Base-by-base conservation (phyloP, 2,888 invertebrate species). In the Diarsia mendica region DNA sequence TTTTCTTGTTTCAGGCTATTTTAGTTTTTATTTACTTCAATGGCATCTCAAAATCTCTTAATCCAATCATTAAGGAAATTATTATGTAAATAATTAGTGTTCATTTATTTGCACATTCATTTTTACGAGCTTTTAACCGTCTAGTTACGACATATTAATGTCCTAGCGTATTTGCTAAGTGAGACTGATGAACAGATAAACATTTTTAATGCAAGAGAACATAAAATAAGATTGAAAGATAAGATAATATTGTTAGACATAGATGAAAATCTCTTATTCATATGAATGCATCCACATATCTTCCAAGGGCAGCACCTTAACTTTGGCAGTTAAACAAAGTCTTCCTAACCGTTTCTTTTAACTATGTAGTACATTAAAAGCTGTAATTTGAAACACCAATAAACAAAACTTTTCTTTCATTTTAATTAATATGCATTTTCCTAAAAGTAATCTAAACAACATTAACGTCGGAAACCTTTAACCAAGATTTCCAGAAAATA, bases 81-180 rank as follows among this genome's bases (percentile, higher is more conserved):
- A n/a, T 33, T 46, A 53, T n/a, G 6, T 51, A 64, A 28, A 81
- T 63, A 51, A 64, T 58, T 53, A 61, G n/a, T 72, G 55, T 13
- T 79, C n/a, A 44, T 44, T 48, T 13, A 61, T 61, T 66, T 58
- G 15, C 64, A 13, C 15, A 48, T 67, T 48, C 13, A 44, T 23
- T 68, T 82, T 82, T 60, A 82, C 28, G 64, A 81, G 15, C 65
- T 65, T 81, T 68, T 28, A 79, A 75, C 3, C 44, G 28, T 77
- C 39, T 80, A 46, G 33, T 79, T 75, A 53, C 82, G 58, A 79
- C 33, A 74, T 44, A 23, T 39, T 20, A 28, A 48, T 55, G 18
- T 53, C 20, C 11, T 39, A 39, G 67, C 49, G 39, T 58, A 51
- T 74, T 74, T 64, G 39, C 53, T 61, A 63, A 55, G 9, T 48